Percentiles rank a stretch among this genome's conserved stretches.
These are phyloP conservation scores for Lasioglossum figueresi DNA, from an alignment of 2,888 invertebrate species.

Conservation along the genomic window DNA sequence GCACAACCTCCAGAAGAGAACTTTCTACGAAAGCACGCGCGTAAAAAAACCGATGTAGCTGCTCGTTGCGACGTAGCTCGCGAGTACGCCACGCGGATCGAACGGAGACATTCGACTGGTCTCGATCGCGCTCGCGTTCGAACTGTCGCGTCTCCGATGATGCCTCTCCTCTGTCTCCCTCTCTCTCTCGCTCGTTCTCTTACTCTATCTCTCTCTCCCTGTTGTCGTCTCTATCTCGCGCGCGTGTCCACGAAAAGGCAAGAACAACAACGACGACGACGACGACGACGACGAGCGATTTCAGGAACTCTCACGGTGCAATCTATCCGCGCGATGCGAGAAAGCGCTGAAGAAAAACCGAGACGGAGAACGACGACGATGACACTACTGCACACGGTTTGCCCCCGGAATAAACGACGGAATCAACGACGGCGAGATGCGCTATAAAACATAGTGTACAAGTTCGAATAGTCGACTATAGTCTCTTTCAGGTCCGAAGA, in stretches of 20 bases:
- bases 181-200: not conserved
- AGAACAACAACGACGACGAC: not conserved
- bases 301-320: not conserved
- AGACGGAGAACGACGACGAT: not conserved
- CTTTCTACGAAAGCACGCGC: slow-evolving; percentile 56
- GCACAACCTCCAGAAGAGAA: slow-evolving; percentile 42
- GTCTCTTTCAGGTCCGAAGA: slow-evolving; percentile 62
- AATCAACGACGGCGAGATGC: slow-evolving; percentile 49
- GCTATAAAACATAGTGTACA: slow-evolving; percentile 57
- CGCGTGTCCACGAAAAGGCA: slow-evolving; percentile 1
- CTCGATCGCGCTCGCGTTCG: slow-evolving; percentile 28
- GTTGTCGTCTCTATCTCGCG: not conserved
- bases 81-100: slow-evolving; percentile 28
- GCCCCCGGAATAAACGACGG: slow-evolving; percentile 37
- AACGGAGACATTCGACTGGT: slow-evolving; percentile 48
- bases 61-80: slow-evolving; percentile 1
- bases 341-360: slow-evolving; percentile 10
- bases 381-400: slow-evolving; percentile 23
- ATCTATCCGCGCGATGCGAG: slow-evolving; percentile 10
- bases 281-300: not conserved
- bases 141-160: slow-evolving; percentile 15
- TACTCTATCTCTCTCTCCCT: not conserved
- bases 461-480: slow-evolving; percentile 68
- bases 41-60: slow-evolving; percentile 29
- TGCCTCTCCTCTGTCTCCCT: slow-evolving; percentile 2